Evolutionary conservation across 2,888 invertebrate genomes (phyloP).

Genomic region (Nemotelus nigrinus): DNA sequence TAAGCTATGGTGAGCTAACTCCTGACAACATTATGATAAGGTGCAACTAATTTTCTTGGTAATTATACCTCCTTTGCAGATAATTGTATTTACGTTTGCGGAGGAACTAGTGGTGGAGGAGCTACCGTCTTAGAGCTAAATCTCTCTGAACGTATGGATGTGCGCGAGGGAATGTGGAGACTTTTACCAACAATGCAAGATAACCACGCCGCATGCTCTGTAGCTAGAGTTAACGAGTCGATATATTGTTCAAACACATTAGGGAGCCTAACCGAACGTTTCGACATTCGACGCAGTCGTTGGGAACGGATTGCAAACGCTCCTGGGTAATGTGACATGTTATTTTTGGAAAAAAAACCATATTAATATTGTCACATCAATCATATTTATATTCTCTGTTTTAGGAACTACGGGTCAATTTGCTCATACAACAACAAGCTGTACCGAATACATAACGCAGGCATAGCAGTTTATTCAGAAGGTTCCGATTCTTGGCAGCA

Average conservation of each 20-base stretch:
- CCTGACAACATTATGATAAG: no score
- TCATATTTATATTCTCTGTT: constrained; percentile 1
- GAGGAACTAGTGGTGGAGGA: background rate
- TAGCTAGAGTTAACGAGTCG: constrained; percentile 8
- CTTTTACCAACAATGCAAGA: constrained; percentile 22
- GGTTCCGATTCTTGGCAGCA: background rate
- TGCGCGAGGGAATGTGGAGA: constrained; percentile 27
- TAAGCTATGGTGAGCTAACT: background rate
- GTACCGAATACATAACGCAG: constrained; percentile 18
- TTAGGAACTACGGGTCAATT: constrained; percentile 20
- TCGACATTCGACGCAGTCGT: constrained; percentile 29
- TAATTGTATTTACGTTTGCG: constrained; percentile 34
- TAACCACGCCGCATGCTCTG: constrained; percentile 13
- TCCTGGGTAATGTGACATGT: constrained; percentile 21
- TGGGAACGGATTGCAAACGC: constrained; percentile 24
- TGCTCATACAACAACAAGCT: constrained; percentile 16
- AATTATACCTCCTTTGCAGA: background rate
- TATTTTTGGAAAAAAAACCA: no score
- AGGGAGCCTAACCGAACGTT: constrained; percentile 34
- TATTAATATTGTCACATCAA: no score
- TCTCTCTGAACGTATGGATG: constrained; percentile 31
- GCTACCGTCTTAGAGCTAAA: background rate
- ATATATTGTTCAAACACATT: constrained; percentile 33
- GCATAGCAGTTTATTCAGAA: constrained; percentile 9
- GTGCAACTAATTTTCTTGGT: no score